Percentiles rank a stretch among this genome's conserved stretches.
phyloP scores from a whole-genome alignment of 2,888 invertebrate species.

The Polydrusus cervinus region DNA sequence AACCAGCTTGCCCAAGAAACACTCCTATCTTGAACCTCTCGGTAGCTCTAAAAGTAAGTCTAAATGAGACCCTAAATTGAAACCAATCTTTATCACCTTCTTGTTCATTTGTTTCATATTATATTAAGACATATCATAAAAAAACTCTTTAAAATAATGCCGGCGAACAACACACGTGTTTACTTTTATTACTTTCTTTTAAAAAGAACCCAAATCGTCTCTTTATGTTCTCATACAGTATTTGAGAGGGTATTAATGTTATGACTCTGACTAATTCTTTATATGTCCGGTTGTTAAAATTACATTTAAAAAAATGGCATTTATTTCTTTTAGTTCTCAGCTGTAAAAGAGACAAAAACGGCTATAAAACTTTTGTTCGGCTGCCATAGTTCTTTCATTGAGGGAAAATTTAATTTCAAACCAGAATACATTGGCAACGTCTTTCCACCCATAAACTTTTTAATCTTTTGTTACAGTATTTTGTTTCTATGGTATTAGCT shows the following conservation, averaged over 20 bases:
- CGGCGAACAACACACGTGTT: conserved; percentile 58
- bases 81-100: not conserved
- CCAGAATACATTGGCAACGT: conserved; percentile 26
- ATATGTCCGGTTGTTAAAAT: conserved; percentile 49
- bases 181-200: conserved; percentile 61
- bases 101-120: not conserved
- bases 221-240: conserved; percentile 58
- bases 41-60: too few relatives aligned
- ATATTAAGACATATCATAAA: conserved; percentile 22
- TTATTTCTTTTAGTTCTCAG: conserved; percentile 37
- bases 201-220: conserved; percentile 57
- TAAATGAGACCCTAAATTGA: not conserved
- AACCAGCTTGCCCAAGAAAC: too few relatives aligned
- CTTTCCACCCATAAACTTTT: conserved; percentile 28
- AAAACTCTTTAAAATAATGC: conserved; percentile 44
- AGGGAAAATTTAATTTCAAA: conserved; percentile 33
- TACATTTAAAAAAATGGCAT: conserved; percentile 39
- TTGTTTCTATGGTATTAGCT: conserved; percentile 6
- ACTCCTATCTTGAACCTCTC: too few relatives aligned
- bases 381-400: conserved; percentile 29
- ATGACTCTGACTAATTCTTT: conserved; percentile 52
- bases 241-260: conserved; percentile 55
- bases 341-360: conserved; percentile 35
- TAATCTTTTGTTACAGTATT: conserved; percentile 13
- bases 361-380: conserved; percentile 34